Evolutionary conservation across 2,113 vertebrate species (phyloP), one percentile per base, ranked within the genome.

Genomic region (Galemys pyrenaicus): DNA sequence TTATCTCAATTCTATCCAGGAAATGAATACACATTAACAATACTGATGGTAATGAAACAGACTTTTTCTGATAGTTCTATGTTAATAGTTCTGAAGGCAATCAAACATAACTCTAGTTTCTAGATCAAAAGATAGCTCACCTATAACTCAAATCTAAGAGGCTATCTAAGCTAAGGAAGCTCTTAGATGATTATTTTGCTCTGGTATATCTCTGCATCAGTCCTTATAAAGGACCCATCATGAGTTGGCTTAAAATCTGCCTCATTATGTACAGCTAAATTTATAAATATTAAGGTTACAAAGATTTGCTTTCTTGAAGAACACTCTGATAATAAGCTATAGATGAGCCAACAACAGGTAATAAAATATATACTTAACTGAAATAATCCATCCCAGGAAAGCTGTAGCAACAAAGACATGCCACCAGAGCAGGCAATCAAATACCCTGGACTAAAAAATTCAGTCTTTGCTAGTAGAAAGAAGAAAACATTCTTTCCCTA

Each of bases 401-500:
- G 62, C 30, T 56, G 16, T 0, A 49, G 30, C 65, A 81, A 90
- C 51, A 30, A 56, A 24, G 20, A 22, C 54, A 56, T 56, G 20
- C 19, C 54, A 56, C 17, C 54, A 56, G 54, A 20, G 54, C 54
- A 92, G 49, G 13, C 92, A 39, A 75, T 46, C 39, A 73, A 89
- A 96, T 37, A 80, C n/a, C 24, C 39, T 6, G 81, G 65, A 70
- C 22, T 65, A 77, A 60, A 70, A 37, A 22, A 93, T 74, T 80
- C 81, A 56, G 35, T 84, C 73, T 93, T 84, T 75, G 71, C 79
- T 81, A 46, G 32, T 0, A 93, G 22, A 91, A 92, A 96, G 62
- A 44, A 89, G 91, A 95, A n/a, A 89, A n/a, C 79, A 87, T 82
- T 84, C 39, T 81, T 80, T 80, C 87, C 71, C 41, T 84, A 71